These are phyloP conservation scores for Dendropsophus ebraccatus DNA, from an alignment of 2,113 vertebrate genomes.

Conservation along the genomic window DNA sequence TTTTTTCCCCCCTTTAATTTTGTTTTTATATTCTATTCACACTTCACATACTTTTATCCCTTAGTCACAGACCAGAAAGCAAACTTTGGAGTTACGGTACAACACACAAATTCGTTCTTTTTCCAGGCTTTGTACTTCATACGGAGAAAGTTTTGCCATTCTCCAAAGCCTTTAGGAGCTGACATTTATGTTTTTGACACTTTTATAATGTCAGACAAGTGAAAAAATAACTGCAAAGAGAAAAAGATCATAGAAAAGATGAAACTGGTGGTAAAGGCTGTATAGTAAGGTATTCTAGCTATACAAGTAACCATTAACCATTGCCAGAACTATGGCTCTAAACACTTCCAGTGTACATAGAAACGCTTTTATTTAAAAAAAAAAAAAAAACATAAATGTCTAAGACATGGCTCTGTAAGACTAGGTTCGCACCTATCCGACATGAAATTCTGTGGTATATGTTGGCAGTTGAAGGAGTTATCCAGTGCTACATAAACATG, in stretches of 20 bases:
- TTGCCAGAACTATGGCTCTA: neutral
- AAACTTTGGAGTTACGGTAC: neutral
- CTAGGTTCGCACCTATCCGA: too few relatives aligned
- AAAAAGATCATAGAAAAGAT: neutral
- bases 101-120: neutral
- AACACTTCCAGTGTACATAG: neutral
- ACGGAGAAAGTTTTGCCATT: neutral
- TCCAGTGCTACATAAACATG: too few relatives aligned
- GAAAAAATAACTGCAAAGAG: neutral
- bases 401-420: too few relatives aligned
- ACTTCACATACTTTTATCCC: too few relatives aligned
- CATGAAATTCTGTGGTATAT: too few relatives aligned
- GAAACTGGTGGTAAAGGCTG: neutral
- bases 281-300: neutral
- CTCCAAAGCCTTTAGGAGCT: neutral
- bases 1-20: neutral
- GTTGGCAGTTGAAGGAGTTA: too few relatives aligned
- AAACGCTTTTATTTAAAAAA: too few relatives aligned
- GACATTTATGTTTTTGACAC: neutral
- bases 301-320: neutral
- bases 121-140: neutral
- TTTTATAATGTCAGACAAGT: neutral
- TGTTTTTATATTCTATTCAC: constrained; percentile 47
- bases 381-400: too few relatives aligned
- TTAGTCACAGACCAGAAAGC: neutral